A percentile compares a stretch with the other conserved stretches of the same genome.
These are phyloP conservation scores for Opisthograptis luteolata DNA, from an alignment of 2,888 invertebrate species.

Conservation along the genomic window DNA sequence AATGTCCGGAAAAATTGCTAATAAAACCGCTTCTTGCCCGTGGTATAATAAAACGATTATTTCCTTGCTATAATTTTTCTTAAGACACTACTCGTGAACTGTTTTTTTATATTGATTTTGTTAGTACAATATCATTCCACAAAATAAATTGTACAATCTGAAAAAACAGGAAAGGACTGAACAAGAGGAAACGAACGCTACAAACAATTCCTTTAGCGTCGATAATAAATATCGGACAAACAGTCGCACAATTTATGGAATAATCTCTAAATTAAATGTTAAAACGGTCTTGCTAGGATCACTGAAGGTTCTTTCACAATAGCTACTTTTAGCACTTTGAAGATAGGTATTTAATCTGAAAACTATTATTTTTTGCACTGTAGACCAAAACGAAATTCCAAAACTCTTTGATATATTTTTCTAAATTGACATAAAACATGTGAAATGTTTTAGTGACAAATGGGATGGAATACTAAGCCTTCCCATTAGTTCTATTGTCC, in stretches of 20 bases:
- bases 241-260: conserved; percentile 18
- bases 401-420: no score
- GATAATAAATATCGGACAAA: conserved; percentile 27
- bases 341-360: no score
- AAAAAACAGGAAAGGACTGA: conserved; percentile 19
- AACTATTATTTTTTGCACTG: no score
- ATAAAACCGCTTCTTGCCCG: no score
- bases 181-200: conserved; percentile 19
- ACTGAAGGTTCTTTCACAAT: background rate
- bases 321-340: no score
- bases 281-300: background rate
- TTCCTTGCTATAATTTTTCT: conserved; percentile 11
- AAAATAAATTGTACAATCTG: conserved; percentile 25
- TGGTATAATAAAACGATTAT: conserved; percentile 10
- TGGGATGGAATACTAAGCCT: conserved; percentile 5
- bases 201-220: conserved; percentile 26
- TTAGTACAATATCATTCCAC: conserved; percentile 20
- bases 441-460: background rate
- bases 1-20: conserved; percentile 5
- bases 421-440: background rate
- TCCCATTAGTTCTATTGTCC: conserved; percentile 17
- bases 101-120: conserved; percentile 17
- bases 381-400: no score
- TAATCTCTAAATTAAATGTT: conserved; percentile 19
- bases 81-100: conserved; percentile 9